A percentile compares a stretch with the other conserved stretches of the same genome.
Conservation (phyloP, 2,113 vertebrate species). For the Cyanistes caeruleus region DNA sequence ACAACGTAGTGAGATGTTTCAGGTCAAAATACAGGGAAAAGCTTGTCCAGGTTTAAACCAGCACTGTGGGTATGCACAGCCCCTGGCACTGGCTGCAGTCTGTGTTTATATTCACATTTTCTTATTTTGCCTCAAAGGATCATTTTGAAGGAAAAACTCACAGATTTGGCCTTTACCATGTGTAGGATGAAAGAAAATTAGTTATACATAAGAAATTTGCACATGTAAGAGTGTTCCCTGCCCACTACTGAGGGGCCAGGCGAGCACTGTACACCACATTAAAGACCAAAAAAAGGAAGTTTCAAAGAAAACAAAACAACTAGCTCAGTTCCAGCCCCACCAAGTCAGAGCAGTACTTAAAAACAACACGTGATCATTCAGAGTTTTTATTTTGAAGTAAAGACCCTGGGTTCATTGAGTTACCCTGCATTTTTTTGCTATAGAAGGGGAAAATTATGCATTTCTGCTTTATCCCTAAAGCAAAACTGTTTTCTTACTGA, state of each 20-base stretch:
- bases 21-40: not conserved
- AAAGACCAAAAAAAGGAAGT: not conserved
- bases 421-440: not conserved
- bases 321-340: not conserved
- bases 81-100: fast-evolving
- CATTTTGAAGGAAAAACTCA: not conserved
- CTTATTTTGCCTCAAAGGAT: not conserved
- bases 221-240: not conserved
- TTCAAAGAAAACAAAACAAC: not conserved
- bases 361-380: not conserved
- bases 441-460: fast-evolving
- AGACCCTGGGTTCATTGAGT: not conserved
- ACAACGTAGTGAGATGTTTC: fast-evolving
- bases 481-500: not conserved
- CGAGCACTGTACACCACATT: fast-evolving
- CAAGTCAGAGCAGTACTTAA: too few relatives aligned
- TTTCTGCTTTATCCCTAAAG: not conserved
- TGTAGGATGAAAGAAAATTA: not conserved
- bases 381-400: not conserved
- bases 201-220: fast-evolving
- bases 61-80: not conserved
- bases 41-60: fast-evolving
- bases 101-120: fast-evolving
- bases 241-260: fast-evolving
- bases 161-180: fast-evolving